phyloP scores from a whole-genome alignment of 2,797 vertebrate genomes.

The Chiropotes sagulatus region DNA sequence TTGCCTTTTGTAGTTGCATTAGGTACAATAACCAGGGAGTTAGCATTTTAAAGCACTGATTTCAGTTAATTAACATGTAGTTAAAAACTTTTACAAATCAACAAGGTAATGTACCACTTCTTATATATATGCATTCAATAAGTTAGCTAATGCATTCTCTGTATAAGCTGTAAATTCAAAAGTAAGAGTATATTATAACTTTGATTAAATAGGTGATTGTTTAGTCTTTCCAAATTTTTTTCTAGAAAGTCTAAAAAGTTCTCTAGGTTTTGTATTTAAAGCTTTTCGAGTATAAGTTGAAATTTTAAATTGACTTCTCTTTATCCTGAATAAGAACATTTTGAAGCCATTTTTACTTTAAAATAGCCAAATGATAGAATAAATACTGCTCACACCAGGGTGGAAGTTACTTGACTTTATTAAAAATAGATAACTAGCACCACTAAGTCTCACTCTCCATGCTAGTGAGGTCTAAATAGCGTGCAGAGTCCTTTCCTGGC shows the following conservation, averaged over 20 bases:
- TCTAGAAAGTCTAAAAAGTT: background rate
- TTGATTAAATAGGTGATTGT: background rate
- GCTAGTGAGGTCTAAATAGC: background rate
- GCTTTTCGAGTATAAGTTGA: background rate
- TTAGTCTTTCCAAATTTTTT: background rate
- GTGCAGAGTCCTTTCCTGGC: background rate
- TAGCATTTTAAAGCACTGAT: background rate
- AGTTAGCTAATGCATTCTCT: background rate
- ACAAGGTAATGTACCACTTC: background rate
- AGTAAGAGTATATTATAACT: background rate
- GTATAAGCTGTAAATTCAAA: constrained; percentile 5
- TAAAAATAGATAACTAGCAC: constrained; percentile 31
- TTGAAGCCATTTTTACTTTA: constrained; percentile 19
- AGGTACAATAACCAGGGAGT: background rate
- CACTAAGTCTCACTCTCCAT: background rate
- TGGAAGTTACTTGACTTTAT: background rate
- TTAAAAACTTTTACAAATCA: background rate
- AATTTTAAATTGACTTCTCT: constrained; percentile 54
- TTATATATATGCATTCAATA: background rate
- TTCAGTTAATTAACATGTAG: background rate
- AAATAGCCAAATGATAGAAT: constrained; percentile 43
- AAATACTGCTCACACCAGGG: constrained; percentile 20
- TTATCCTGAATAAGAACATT: constrained; percentile 30
- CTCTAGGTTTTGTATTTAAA: background rate
- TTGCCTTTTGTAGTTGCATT: background rate